Percentiles rank a stretch among this genome's conserved stretches.
Evolutionary conservation across 2,888 invertebrate species (phyloP).

Genomic region (Bimastos eiseni): DNA sequence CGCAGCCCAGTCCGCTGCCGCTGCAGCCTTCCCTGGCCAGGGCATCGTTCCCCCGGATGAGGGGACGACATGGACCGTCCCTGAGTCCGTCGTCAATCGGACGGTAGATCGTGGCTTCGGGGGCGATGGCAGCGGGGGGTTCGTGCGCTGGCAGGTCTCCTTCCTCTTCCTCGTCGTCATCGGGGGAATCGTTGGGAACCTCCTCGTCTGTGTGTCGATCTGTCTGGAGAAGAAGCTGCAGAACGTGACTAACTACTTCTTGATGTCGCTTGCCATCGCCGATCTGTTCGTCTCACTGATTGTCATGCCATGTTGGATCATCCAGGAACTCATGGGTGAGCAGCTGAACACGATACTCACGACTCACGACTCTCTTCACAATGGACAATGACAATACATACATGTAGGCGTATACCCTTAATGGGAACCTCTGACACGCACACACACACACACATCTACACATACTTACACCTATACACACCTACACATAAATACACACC

Average conservation of each 20-base stretch:
- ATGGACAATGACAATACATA: too few species aligned
- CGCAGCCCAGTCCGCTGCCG: background rate
- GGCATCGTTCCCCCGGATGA: background rate
- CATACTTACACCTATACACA: too few species aligned
- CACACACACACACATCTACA: too few species aligned
- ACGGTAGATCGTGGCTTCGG: background rate
- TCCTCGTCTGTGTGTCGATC: slow-evolving; percentile 89
- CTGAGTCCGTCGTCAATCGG: background rate
- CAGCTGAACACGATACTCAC: slow-evolving; percentile 32
- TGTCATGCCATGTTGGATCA: slow-evolving; percentile 93
- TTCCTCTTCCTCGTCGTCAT: slow-evolving; percentile 82
- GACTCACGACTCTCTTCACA: too few species aligned
- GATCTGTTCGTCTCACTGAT: slow-evolving; percentile 89
- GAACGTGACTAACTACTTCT: slow-evolving; percentile 93
- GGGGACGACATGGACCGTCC: background rate
- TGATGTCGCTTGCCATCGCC: slow-evolving; percentile 88
- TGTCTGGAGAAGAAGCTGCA: slow-evolving; percentile 85
- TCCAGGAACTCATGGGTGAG: slow-evolving; percentile 90
- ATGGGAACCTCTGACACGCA: too few species aligned
- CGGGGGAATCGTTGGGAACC: slow-evolving; percentile 87
- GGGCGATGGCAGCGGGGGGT: background rate
- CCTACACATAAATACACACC: too few species aligned
- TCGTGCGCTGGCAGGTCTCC: slow-evolving; percentile 47
- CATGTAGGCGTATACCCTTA: too few species aligned
- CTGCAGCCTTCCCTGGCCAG: background rate